Conservation (phyloP, 2,113 vertebrate species). For the Chiloscyllium plagiosum region DNA sequence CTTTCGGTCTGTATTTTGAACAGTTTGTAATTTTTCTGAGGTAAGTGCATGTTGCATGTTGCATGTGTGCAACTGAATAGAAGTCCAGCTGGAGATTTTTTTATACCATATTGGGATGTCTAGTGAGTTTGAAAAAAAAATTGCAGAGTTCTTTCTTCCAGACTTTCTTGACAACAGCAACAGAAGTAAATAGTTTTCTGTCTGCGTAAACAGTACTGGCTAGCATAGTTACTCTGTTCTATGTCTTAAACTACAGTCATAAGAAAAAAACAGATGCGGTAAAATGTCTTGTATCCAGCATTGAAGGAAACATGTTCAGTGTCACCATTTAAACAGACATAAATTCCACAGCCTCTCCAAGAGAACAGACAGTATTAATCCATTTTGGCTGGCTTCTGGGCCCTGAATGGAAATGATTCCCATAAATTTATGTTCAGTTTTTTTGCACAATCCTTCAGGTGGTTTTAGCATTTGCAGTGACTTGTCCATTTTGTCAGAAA, state of each 20-base stretch:
- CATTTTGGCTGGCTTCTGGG: not conserved
- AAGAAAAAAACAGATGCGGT: not conserved
- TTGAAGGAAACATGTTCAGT: not conserved
- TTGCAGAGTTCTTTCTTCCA: not conserved
- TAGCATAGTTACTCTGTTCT: not conserved
- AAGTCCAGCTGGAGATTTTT: not conserved
- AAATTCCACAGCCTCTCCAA: not conserved
- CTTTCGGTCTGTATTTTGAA: not conserved
- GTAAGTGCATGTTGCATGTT: not conserved
- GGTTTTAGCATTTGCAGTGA: conserved; percentile 6
- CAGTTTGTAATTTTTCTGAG: not conserved
- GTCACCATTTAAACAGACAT: not conserved
- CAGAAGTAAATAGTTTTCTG: not conserved
- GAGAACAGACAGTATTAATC: not conserved
- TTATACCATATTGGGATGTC: not conserved
- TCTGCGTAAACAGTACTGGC: not conserved
- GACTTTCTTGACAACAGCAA: not conserved
- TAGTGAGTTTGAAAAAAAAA: not conserved
- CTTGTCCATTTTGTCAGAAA: not conserved
- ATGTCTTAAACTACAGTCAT: not conserved
- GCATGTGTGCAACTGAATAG: not conserved
- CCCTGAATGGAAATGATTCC: not conserved
- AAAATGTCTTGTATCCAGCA: not conserved
- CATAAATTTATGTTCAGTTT: conserved; percentile 18
- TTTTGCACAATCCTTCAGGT: not conserved